Conservation (phyloP, 2,888 invertebrate species). For the Ectemnius cavifrons region DNA sequence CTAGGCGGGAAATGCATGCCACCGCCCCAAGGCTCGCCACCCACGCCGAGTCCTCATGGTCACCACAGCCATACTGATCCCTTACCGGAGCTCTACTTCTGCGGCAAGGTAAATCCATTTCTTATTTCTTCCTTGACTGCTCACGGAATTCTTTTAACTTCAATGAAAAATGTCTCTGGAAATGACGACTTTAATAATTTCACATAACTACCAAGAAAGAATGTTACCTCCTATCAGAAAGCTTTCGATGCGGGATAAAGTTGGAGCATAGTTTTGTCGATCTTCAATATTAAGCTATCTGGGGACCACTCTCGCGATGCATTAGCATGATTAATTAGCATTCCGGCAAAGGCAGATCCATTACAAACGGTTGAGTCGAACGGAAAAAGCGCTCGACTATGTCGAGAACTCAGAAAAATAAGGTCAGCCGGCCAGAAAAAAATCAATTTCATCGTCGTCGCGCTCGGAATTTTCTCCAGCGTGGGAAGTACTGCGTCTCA, state of each 20-base stretch:
- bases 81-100: conserved; percentile 85
- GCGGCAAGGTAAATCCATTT: conserved; percentile 82
- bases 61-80: conserved; percentile 80
- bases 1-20: conserved; percentile 83
- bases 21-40: conserved; percentile 81
- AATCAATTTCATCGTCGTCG: not conserved
- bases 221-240: no score
- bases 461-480: not conserved
- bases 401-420: not conserved
- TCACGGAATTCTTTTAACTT: not conserved
- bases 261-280: no score
- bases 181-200: no score
- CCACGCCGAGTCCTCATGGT: conserved; percentile 83
- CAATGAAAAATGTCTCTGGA: no score
- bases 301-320: not conserved
- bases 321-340: conserved; percentile 5
- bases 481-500: not conserved
- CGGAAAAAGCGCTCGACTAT: not conserved
- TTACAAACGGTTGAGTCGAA: not conserved
- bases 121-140: not conserved
- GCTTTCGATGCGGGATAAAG: no score
- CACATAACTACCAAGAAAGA: no score
- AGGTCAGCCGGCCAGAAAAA: not conserved
- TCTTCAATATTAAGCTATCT: no score
- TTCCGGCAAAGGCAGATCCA: not conserved